phyloP scores from a whole-genome alignment of 2,797 vertebrate species.

The Chiloscyllium punctatum region DNA sequence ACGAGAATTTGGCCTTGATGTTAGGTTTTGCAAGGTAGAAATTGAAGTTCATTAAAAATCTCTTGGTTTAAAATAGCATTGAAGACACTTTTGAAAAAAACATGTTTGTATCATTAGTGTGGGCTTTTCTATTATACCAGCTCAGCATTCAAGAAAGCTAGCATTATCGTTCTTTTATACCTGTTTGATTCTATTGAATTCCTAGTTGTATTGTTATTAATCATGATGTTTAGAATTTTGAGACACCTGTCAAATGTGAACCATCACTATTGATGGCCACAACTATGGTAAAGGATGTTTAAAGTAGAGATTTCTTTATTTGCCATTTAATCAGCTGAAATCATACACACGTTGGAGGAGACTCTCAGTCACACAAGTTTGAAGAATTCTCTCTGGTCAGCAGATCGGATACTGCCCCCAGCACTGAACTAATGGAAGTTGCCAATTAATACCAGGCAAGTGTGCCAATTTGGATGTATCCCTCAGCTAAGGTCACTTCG shows the following conservation, averaged over 20 bases:
- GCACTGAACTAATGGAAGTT: neutral
- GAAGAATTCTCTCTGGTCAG: neutral
- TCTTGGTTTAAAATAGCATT: neutral
- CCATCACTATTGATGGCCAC: neutral
- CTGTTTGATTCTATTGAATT: neutral
- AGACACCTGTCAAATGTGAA: neutral
- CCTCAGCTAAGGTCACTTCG: neutral
- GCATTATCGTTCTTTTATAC: neutral
- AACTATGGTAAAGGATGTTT: neutral
- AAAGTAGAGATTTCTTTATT: neutral
- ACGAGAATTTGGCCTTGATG: neutral
- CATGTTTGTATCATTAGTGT: neutral
- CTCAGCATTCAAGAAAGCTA: neutral
- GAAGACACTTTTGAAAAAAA: neutral
- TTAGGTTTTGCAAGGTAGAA: neutral
- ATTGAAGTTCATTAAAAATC: neutral
- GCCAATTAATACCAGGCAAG: neutral
- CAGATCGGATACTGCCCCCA: neutral
- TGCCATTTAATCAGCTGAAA: neutral
- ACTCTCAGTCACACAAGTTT: neutral
- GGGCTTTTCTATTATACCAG: neutral
- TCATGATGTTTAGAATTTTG: neutral
- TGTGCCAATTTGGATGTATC: neutral
- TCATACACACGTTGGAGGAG: neutral
- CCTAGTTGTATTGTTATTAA: slow-evolving; percentile 5